Evolutionary conservation across 2,113 vertebrate genomes (phyloP).

Genomic region (Callipepla squamata): DNA sequence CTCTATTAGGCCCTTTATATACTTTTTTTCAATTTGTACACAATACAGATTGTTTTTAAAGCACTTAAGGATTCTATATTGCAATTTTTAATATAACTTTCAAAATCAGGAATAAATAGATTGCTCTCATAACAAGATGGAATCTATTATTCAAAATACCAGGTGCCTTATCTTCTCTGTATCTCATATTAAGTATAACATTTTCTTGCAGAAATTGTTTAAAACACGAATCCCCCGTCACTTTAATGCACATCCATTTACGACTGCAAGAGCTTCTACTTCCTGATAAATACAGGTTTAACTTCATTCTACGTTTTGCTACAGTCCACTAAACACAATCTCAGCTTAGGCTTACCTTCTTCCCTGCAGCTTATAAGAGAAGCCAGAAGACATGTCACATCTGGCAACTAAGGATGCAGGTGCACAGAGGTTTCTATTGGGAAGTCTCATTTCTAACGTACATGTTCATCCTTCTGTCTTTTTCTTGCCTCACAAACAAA

Average conservation of each 20-base stretch:
- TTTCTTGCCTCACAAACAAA: background rate
- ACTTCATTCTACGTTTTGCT: background rate
- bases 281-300: background rate
- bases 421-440: background rate
- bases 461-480: background rate
- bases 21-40: background rate
- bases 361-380: background rate
- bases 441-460: background rate
- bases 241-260: constrained; percentile 17
- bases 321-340: background rate
- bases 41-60: background rate
- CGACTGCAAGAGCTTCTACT: constrained; percentile 13
- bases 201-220: constrained; percentile 8
- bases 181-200: constrained; percentile 1
- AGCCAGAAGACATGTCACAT: background rate
- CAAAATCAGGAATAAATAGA: constrained; percentile 51
- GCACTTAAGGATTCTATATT: constrained; percentile 35
- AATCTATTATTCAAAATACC: background rate
- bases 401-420: background rate
- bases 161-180: background rate
- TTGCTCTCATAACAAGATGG: constrained; percentile 8
- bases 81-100: background rate
- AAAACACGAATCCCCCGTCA: background rate
- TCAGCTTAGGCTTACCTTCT: background rate
- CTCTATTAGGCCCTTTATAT: background rate